A percentile compares a stretch with the other conserved stretches of the same genome.
Conservation (phyloP, 2,113 vertebrate species). For the Centropristis striata region DNA sequence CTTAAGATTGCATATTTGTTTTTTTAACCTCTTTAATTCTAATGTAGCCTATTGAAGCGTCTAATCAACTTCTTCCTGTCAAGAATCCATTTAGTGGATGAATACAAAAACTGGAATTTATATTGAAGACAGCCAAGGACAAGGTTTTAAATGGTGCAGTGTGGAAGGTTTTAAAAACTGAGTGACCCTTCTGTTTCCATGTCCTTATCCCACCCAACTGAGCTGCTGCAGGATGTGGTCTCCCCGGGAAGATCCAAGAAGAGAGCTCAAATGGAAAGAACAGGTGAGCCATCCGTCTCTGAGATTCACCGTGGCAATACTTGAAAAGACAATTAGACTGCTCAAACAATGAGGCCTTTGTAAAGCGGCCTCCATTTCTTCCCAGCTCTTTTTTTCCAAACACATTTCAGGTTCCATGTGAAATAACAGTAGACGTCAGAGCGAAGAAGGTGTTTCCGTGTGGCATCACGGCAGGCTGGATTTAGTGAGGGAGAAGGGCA, state of each 20-base stretch:
- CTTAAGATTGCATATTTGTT: too few species aligned
- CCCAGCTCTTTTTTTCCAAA: conserved; percentile 9
- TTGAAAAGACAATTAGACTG: conserved; percentile 72
- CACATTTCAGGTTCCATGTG: conserved; percentile 47
- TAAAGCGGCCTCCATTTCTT: conserved; percentile 48
- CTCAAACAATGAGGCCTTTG: conserved; percentile 74
- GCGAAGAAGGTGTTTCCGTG: conserved; percentile 29
- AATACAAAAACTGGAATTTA: not conserved
- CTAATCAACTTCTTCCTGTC: not conserved
- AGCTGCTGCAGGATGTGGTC: conserved; percentile 40
- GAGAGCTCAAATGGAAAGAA: conserved; percentile 69
- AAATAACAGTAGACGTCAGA: conserved; percentile 70
- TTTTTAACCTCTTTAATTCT: too few species aligned
- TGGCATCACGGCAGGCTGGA: conserved; percentile 37
- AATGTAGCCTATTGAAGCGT: not conserved
- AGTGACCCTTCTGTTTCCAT: conserved; percentile 55
- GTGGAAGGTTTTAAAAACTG: conserved; percentile 33
- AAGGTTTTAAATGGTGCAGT: conserved; percentile 16
- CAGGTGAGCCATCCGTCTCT: conserved; percentile 70
- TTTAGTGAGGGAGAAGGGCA: conserved; percentile 13
- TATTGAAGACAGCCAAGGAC: not conserved
- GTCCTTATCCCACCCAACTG: conserved; percentile 35
- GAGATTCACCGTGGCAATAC: conserved; percentile 61
- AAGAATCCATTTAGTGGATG: not conserved
- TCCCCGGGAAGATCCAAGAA: conserved; percentile 32